These are phyloP conservation scores for Nemapogon koenigi DNA, from an alignment of 2,888 invertebrate genomes.

Conservation along the genomic window DNA sequence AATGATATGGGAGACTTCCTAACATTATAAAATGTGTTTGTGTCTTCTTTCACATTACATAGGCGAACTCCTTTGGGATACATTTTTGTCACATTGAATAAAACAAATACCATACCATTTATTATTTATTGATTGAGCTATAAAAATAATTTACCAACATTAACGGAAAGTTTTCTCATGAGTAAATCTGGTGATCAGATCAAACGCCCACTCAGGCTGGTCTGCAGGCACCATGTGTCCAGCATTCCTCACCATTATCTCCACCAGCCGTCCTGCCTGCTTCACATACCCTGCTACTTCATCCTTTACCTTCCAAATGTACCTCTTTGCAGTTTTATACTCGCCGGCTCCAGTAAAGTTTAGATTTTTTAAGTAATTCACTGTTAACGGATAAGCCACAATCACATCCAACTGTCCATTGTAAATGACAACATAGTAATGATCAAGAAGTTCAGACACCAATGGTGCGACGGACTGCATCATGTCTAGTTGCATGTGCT, in stretches of 20 bases:
- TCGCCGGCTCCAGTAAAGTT: slow-evolving; percentile 70
- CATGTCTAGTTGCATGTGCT: slow-evolving; percentile 74
- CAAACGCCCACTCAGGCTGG: slow-evolving; percentile 78
- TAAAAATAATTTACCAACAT: too few species aligned
- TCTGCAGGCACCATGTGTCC: slow-evolving; percentile 85
- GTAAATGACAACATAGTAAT: slow-evolving; percentile 80
- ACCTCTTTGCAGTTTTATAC: slow-evolving; percentile 71
- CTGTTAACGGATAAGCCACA: slow-evolving; percentile 85
- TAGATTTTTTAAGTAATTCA: slow-evolving; percentile 76
- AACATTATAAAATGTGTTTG: too few species aligned
- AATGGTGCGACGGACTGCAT: slow-evolving; percentile 82
- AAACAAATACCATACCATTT: too few species aligned
- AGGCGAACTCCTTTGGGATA: too few species aligned
- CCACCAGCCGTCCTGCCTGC: slow-evolving; percentile 73
- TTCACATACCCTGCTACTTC: slow-evolving; percentile 80
- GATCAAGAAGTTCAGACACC: slow-evolving; percentile 70
- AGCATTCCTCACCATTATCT: slow-evolving; percentile 77
- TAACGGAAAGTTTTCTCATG: slow-evolving; percentile 48
- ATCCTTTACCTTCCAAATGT: slow-evolving; percentile 72
- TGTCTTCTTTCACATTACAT: too few species aligned
- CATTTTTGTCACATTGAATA: too few species aligned
- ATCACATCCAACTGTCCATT: slow-evolving; percentile 93
- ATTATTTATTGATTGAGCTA: too few species aligned
- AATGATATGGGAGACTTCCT: too few species aligned
- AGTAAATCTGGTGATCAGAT: slow-evolving; percentile 75